Percentiles rank a stretch among this genome's conserved stretches.
These are phyloP conservation scores for Cydia strobilella DNA, from an alignment of 1,140 invertebrate genomes.

Conservation along the genomic window DNA sequence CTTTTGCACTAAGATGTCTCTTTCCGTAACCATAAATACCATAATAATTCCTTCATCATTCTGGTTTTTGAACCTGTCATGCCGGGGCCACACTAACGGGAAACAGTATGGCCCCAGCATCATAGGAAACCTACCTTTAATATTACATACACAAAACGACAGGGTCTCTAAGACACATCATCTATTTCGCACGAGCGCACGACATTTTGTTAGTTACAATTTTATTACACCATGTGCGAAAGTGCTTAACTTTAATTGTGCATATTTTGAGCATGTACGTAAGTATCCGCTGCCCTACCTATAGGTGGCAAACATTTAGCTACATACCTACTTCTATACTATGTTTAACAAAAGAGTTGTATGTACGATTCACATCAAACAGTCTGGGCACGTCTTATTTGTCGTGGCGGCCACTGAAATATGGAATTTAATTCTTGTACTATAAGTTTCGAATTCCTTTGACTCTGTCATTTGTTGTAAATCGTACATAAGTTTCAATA, in stretches of 20 bases:
- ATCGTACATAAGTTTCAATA: not conserved
- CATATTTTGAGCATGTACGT: conserved; percentile 22
- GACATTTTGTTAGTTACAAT: not conserved
- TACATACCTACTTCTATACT: conserved; percentile 36
- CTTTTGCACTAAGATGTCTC: not conserved
- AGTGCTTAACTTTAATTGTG: conserved; percentile 32
- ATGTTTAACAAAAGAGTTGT: conserved; percentile 10
- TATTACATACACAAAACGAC: not conserved
- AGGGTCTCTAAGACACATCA: not conserved
- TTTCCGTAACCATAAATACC: not conserved
- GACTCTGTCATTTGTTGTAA: too few relatives aligned
- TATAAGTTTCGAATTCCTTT: too few relatives aligned
- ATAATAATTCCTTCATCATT: not conserved
- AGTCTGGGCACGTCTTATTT: too few relatives aligned
- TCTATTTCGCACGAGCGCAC: not conserved
- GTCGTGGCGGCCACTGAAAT: too few relatives aligned
- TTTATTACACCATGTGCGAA: conserved; percentile 23
- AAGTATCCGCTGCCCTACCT: not conserved
- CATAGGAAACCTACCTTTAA: not conserved
- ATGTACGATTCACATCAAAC: too few relatives aligned
- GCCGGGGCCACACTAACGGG: too few relatives aligned
- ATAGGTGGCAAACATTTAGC: conserved; percentile 34
- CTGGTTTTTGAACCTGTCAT: not conserved
- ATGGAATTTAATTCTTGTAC: too few relatives aligned
- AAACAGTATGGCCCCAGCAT: too few relatives aligned